Evolutionary conservation across 2,113 vertebrate species (phyloP).

Genomic region (Odontesthes bonariensis): DNA sequence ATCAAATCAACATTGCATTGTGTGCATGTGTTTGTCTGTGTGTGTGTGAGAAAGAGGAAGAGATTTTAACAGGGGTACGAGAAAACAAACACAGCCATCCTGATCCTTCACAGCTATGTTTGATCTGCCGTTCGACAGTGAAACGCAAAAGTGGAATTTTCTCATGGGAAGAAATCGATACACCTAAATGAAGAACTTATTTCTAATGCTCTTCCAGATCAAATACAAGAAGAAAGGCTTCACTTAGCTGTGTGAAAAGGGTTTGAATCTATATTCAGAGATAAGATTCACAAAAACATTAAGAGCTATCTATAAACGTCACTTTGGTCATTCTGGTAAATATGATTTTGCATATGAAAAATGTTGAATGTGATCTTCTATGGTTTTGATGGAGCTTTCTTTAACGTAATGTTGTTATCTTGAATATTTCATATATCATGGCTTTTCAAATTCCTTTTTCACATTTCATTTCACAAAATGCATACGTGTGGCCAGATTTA

Average conservation of each 20-base stretch:
- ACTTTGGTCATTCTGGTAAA: neutral
- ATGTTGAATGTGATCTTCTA: neutral
- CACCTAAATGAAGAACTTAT: neutral
- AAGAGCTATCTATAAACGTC: neutral
- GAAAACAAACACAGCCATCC: constrained; percentile 65
- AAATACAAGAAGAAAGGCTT: neutral
- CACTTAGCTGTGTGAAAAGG: neutral
- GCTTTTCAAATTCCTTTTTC: too few species aligned
- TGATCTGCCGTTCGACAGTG: constrained; percentile 49
- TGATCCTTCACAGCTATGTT: constrained; percentile 42
- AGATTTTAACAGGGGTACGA: constrained; percentile 55
- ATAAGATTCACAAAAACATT: neutral
- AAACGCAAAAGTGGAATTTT: constrained; percentile 35
- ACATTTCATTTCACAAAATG: neutral
- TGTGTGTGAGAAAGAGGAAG: constrained; percentile 62
- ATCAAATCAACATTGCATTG: constrained; percentile 32
- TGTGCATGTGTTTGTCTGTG: constrained; percentile 20
- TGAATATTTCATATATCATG: neutral
- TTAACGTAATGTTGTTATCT: neutral
- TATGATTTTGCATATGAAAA: neutral
- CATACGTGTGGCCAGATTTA: neutral
- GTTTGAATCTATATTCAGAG: neutral
- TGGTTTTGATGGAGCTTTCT: neutral
- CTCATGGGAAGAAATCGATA: constrained; percentile 55
- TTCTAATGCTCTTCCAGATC: neutral